These are phyloP conservation scores for Melipona quadrifasciata DNA, from an alignment of 1,140 invertebrate species.

Conservation along the genomic window DNA sequence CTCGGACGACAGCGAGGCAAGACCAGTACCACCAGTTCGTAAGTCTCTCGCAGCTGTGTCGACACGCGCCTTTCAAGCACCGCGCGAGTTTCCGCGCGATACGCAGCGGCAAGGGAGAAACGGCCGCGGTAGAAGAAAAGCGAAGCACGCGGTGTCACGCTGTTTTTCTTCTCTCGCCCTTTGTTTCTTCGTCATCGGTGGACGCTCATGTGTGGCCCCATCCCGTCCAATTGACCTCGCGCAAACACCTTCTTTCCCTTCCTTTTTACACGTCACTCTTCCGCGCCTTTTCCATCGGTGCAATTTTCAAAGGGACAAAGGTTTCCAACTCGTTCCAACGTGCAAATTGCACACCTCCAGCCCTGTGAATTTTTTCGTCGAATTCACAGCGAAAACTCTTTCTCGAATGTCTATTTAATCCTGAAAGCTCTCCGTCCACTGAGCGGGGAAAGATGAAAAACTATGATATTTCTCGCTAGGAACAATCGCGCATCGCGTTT, in stretches of 20 bases:
- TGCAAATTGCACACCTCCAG: neutral
- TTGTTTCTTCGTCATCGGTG: neutral
- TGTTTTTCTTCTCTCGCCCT: conserved; percentile 11
- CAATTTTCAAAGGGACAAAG: neutral
- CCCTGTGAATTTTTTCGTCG: neutral
- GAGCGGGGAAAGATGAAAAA: neutral
- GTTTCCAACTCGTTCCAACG: neutral
- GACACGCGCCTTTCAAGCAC: conserved; percentile 50
- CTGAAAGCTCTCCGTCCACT: neutral
- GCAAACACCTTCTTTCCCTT: neutral
- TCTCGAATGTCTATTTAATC: neutral
- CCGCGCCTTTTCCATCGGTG: neutral
- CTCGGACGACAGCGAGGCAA: neutral
- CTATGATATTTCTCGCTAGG: neutral
- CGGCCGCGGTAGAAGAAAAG: neutral
- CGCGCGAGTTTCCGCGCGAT: conserved; percentile 18
- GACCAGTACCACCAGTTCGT: neutral
- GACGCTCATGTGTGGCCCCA: conserved; percentile 11
- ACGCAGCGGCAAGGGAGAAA: conserved; percentile 23
- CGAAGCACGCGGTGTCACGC: conserved; percentile 6
- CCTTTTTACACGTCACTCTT: neutral
- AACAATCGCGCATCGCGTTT: neutral
- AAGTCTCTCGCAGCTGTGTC: conserved; percentile 49
- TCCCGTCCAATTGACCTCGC: neutral
- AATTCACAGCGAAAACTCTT: neutral